Percentiles rank a stretch among this genome's conserved stretches.
phyloP scores from a whole-genome alignment of 2,888 invertebrate genomes.

The Rambutsinella grinnellia region DNA sequence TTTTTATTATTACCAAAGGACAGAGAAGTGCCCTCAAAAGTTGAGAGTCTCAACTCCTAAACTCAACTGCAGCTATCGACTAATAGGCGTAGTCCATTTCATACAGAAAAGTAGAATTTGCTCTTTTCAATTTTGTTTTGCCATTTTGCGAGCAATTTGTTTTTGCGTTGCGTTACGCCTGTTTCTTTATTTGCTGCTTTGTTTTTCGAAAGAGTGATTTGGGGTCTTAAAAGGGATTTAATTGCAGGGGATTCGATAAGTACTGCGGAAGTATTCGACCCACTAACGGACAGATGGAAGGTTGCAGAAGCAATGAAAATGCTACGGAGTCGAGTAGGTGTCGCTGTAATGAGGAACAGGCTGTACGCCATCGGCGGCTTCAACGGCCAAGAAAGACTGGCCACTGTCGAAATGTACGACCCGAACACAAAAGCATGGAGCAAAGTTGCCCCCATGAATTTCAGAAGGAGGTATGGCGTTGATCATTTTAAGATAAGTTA shows the following conservation, averaged over 20 bases:
- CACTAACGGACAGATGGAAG: conserved; percentile 78
- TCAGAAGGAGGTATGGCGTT: conserved; percentile 77
- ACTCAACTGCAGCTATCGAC: too few relatives aligned
- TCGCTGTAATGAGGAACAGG: conserved; percentile 84
- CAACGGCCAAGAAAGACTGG: conserved; percentile 83
- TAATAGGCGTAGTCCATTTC: conserved; percentile 32
- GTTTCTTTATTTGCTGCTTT: conserved; percentile 8
- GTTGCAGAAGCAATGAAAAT: conserved; percentile 87
- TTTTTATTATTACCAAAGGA: too few relatives aligned
- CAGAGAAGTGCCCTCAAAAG: too few relatives aligned
- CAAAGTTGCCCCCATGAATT: conserved; percentile 83
- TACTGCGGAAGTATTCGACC: conserved; percentile 88
- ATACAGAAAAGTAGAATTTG: background rate
- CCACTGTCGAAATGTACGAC: conserved; percentile 88
- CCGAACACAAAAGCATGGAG: conserved; percentile 81
- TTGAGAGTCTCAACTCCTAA: too few relatives aligned
- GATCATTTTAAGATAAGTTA: too few relatives aligned
- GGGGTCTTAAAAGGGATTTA: too few relatives aligned
- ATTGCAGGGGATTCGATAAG: conserved; percentile 82
- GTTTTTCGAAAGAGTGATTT: background rate
- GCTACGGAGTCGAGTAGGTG: conserved; percentile 85
- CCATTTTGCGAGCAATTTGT: background rate
- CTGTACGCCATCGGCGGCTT: conserved; percentile 87
- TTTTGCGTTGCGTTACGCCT: background rate
- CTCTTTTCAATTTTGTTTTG: background rate